phyloP scores from a whole-genome alignment of 2,797 vertebrate genomes.

The Columba guinea region DNA sequence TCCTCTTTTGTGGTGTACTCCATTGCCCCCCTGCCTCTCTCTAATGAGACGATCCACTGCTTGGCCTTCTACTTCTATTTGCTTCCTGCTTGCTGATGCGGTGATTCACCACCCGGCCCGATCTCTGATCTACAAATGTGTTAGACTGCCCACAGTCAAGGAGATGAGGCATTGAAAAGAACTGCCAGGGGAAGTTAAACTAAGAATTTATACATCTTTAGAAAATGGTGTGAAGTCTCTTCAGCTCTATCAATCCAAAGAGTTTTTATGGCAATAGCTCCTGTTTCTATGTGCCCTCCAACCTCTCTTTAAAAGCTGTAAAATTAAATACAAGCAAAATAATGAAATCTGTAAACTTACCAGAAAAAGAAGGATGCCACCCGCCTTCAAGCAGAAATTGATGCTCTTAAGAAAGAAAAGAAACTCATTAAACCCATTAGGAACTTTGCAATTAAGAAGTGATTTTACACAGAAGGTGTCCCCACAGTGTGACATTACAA shows the following conservation, averaged over 20 bases:
- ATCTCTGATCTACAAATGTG: neutral
- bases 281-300: neutral
- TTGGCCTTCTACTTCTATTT: neutral
- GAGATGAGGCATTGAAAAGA: constrained; percentile 9
- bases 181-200: neutral
- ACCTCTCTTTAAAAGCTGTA: neutral
- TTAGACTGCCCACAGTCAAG: neutral
- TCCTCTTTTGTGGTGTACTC: neutral
- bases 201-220: neutral
- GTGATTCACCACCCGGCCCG: neutral
- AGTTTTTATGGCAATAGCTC: neutral
- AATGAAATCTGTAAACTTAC: neutral
- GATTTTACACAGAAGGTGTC: neutral
- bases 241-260: neutral
- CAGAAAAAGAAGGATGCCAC: neutral
- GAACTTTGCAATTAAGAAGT: neutral
- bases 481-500: neutral
- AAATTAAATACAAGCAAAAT: neutral
- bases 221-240: neutral
- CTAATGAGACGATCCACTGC: neutral
- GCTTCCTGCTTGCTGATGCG: neutral
- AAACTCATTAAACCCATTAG: neutral
- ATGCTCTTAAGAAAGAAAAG: neutral
- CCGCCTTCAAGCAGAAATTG: neutral
- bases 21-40: neutral